Percentiles rank a stretch among this genome's conserved stretches.
Conservation (phyloP, 2,797 vertebrate species). For the Myioborus melanocephalus region DNA sequence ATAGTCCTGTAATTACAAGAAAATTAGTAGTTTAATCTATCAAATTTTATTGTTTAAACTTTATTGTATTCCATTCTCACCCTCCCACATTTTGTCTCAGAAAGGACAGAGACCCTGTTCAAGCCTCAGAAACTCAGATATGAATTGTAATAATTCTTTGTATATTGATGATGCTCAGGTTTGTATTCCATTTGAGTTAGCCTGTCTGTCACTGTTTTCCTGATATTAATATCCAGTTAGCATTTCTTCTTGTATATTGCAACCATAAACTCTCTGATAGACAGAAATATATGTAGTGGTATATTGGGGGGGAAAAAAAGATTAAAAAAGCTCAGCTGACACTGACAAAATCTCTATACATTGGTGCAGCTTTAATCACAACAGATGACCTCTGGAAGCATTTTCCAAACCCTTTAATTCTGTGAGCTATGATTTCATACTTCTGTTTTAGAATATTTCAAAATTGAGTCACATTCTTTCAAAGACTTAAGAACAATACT, state of each 20-base stretch:
- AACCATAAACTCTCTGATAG: not conserved
- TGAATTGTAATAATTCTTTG: not conserved
- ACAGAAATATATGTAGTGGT: not conserved
- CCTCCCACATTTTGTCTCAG: not conserved
- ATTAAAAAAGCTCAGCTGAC: rapidly evolving
- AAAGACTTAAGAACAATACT: not conserved
- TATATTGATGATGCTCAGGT: not conserved
- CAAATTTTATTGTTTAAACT: not conserved
- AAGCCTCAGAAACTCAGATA: not conserved
- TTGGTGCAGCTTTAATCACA: not conserved
- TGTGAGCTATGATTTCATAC: not conserved
- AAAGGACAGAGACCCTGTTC: not conserved
- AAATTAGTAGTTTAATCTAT: not conserved
- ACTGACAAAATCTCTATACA: not conserved
- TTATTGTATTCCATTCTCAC: not conserved
- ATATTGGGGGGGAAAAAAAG: rapidly evolving
- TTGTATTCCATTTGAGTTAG: not conserved
- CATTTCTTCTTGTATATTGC: not conserved
- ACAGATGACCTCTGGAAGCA: not conserved
- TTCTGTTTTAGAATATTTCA: not conserved
- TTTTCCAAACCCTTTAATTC: not conserved
- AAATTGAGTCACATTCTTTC: not conserved
- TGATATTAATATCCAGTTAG: not conserved
- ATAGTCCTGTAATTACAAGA: not conserved
- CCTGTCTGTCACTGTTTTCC: not conserved